Conservation (phyloP, 2,797 vertebrate genomes). For the Tauraco hartlaubi region DNA sequence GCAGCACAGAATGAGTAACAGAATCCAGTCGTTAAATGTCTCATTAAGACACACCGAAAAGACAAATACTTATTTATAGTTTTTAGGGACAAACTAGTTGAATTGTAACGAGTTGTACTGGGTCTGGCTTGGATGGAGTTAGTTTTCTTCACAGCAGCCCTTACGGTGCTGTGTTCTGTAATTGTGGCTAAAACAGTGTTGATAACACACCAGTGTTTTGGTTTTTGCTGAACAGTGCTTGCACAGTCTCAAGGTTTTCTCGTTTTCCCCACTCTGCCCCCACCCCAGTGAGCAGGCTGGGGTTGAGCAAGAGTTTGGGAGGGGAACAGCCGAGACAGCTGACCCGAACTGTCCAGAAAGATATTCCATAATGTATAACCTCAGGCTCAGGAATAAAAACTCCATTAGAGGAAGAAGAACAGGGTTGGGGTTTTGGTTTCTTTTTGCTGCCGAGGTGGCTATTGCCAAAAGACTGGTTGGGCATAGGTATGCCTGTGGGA, state of each 20-base stretch:
- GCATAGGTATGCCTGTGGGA: not conserved
- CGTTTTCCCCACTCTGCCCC: not conserved
- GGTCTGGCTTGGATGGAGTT: not conserved
- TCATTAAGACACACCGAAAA: not conserved
- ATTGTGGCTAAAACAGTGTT: not conserved
- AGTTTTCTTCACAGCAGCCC: not conserved
- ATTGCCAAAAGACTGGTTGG: not conserved
- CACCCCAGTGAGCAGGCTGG: not conserved
- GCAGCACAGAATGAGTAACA: not conserved
- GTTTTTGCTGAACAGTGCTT: not conserved
- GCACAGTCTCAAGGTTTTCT: not conserved
- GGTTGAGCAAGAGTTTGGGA: not conserved
- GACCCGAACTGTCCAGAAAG: not conserved
- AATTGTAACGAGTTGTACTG: not conserved
- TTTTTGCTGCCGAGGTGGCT: not conserved
- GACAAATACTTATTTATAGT: too few species aligned
- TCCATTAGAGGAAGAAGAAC: not conserved
- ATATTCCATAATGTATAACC: not conserved
- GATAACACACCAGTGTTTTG: not conserved
- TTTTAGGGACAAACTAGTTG: not conserved
- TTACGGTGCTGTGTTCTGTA: not conserved
- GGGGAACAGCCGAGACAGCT: not conserved
- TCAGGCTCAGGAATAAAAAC: not conserved
- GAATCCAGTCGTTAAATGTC: not conserved
- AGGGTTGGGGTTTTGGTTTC: not conserved